Base-by-base conservation (phyloP, 2,888 invertebrate species). In the Lucinisca nassula region DNA sequence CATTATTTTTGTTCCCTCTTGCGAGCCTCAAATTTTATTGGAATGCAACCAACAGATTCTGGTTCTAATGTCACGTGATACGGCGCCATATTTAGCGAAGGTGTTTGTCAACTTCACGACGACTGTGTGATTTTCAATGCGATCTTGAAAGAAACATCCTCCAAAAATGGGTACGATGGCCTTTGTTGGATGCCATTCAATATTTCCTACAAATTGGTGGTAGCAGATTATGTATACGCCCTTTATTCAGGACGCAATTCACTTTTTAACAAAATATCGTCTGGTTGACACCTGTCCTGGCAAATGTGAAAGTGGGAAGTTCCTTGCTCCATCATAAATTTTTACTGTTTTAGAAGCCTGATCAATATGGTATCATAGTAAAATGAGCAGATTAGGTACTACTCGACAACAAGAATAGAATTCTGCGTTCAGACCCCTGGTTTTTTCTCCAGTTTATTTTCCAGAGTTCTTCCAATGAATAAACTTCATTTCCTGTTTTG, bases 1-100 rank as follows among this genome's bases (percentile, higher is more conserved):
- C n/a, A n/a, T n/a, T n/a, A n/a, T n/a, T n/a, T n/a, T n/a, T n/a
- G n/a, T n/a, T n/a, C n/a, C n/a, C n/a, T n/a, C n/a, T n/a, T n/a
- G n/a, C 27, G 58, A 58, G 58, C 58, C 58, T 58, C 58, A 27
- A 58, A 58, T 3, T 58, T 2, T 58, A 12, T 27, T 58, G 58
- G 67, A 67, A 67, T 35, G 67, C 67, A 67, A 32, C 67, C 58
- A 58, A n/a, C 67, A 35, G 67, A 67, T 35, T 67, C 67, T 67
- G 67, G 67, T 35, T 67, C 12, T 10, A 3, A 17, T 10, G 82
- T 91, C 91, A 91, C 91, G 88, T 91, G 91, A 90, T 38, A 55
- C 58, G 87, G 75, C 89, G 91, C 91, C 91, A 90, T 90, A 90
- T 90, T 81, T 86, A 88, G 80, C 45, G 75, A 85, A 84, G 75